Evolutionary conservation across 2,797 vertebrate species (phyloP), one percentile per base, ranked within the genome.

Genomic region (Podargus strigoides): DNA sequence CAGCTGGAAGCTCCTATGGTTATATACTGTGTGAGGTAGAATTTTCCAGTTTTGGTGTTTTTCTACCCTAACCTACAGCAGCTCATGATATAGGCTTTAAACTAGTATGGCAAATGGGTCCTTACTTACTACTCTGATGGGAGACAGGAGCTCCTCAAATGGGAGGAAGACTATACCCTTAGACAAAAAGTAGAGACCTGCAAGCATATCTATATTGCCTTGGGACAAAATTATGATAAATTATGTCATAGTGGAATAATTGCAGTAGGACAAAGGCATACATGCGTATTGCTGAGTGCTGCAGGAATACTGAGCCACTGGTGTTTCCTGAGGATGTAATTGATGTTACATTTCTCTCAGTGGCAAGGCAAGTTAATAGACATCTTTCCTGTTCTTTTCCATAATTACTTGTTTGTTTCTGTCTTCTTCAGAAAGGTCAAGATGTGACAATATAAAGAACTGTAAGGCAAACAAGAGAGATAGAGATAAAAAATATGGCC

Each of bases 11-110:
- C 9, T 78, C n/a, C 21, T 26, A 10, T 60, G 49, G 2, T 34
- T 67, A 20, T 15, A 3, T 42, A 78, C 27, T 68, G 10, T 1
- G 0, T 22, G 11, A 0, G 0, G 24, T 4, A 83, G 27, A 59
- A 52, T 19, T 78, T 77, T 27, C 28, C 36, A 34, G 3, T n/a
- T 46, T 50, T 12, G 6, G 7, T n/a, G 28, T 64, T 86, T 67
- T 56, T 18, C 5, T 28, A 39, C 3, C 3, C 15, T 42, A 60
- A 17, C 3, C 23, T 62, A 19, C 4, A 67, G 42, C 21, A 79
- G 19, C 12, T 75, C 18, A 15, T 46, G 28, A 70, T 24, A 32
- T 0, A 50, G n/a, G 3, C 37, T 67, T 18, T 12, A 46, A 83
- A 55, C 4, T 12, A 16, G 13, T 26, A 18, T 3, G 1, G 5